phyloP scores from a whole-genome alignment of 2,888 invertebrate genomes.

The Terebella lapidaria region DNA sequence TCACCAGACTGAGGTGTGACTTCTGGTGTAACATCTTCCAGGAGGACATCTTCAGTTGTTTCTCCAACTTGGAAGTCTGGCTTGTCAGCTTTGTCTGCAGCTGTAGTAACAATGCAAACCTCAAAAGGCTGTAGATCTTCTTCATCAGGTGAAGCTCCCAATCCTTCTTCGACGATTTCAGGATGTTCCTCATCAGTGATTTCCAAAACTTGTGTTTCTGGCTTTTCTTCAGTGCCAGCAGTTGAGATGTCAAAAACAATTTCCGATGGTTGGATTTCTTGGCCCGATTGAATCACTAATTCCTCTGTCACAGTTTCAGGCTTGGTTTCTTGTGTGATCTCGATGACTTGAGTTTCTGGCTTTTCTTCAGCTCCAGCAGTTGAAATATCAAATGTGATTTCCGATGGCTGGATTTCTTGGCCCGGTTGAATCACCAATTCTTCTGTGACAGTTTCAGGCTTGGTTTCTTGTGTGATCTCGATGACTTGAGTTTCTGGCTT shows the following conservation, averaged over 20 bases:
- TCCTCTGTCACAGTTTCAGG: conserved; percentile 2
- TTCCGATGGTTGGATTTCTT: not conserved
- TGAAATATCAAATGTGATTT: conserved; percentile 8
- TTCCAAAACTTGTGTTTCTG: not conserved
- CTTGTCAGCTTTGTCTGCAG: not conserved
- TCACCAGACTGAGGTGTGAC: conserved; percentile 8
- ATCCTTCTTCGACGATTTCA: conserved; percentile 6
- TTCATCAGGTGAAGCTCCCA: not conserved
- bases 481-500: conserved; percentile 5
- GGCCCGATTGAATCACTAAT: not conserved
- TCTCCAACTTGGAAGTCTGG: conserved; percentile 4
- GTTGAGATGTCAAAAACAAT: not conserved
- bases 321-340: not conserved
- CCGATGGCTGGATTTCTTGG: conserved; percentile 7
- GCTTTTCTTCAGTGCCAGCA: not conserved
- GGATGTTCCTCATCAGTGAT: not conserved
- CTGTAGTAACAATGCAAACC: not conserved
- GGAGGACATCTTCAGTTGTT: conserved; percentile 3
- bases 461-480: not conserved
- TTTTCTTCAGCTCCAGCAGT: not conserved
- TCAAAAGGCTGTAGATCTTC: not conserved
- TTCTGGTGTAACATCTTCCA: conserved; percentile 4
- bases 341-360: conserved; percentile 5
- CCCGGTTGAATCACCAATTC: conserved; percentile 11
- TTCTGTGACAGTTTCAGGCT: conserved; percentile 9